Evolutionary conservation across 1,140 invertebrate genomes (phyloP).

Genomic region (Dendrolimus kikuchii): DNA sequence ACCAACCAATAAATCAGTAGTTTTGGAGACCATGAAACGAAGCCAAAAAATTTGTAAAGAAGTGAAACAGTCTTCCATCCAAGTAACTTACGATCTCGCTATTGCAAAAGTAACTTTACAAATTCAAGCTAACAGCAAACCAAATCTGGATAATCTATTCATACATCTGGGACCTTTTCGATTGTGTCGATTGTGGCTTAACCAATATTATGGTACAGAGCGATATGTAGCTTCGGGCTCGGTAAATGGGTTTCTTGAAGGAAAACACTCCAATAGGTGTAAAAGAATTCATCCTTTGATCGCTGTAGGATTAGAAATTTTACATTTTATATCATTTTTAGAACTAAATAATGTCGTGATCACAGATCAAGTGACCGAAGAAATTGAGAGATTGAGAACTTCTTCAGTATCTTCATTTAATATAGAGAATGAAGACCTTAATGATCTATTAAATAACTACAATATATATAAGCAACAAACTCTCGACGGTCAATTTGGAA

Average conservation of each 20-base stretch:
- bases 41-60: constrained; percentile 19
- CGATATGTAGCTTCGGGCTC: constrained; percentile 58
- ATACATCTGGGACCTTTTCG: constrained; percentile 68
- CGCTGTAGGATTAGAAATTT: constrained; percentile 46
- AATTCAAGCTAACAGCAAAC: constrained; percentile 41
- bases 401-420: constrained; percentile 13
- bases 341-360: constrained; percentile 13
- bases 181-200: constrained; percentile 56
- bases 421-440: constrained; percentile 18
- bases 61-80: constrained; percentile 15
- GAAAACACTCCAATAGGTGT: constrained; percentile 67
- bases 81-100: constrained; percentile 51
- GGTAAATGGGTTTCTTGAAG: constrained; percentile 52
- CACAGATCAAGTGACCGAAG: constrained; percentile 11
- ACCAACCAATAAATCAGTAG: constrained; percentile 35
- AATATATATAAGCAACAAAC: constrained; percentile 15
- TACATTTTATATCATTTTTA: constrained; percentile 59
- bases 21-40: constrained; percentile 44
- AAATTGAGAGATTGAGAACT: constrained; percentile 10
- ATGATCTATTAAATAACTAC: constrained; percentile 17
- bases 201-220: constrained; percentile 50
- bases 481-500: constrained; percentile 21
- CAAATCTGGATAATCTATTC: constrained; percentile 54
- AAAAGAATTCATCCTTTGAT: constrained; percentile 62
- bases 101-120: constrained; percentile 52